phyloP scores from a whole-genome alignment of 2,888 invertebrate genomes.

The Laothoe populi region DNA sequence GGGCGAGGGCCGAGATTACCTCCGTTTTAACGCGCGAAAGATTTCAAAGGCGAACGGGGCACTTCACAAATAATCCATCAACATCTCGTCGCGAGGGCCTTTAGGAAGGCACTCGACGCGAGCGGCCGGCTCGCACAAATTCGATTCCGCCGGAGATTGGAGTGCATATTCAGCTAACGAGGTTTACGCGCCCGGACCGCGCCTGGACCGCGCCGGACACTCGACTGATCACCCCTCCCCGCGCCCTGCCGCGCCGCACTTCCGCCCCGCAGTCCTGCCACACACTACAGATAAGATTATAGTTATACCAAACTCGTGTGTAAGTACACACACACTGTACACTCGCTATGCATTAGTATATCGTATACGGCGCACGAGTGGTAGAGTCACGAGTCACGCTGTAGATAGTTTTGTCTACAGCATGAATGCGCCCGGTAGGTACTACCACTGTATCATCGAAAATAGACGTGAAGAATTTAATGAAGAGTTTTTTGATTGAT shows the following conservation, averaged over 20 bases:
- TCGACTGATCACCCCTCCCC: not conserved
- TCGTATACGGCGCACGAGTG: too few relatives aligned
- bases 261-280: not conserved
- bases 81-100: slow-evolving; percentile 66
- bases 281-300: not conserved
- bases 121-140: slow-evolving; percentile 59
- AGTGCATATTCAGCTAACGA: slow-evolving; percentile 80
- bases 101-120: slow-evolving; percentile 60
- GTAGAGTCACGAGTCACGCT: too few relatives aligned
- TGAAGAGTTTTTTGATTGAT: too few relatives aligned
- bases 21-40: slow-evolving; percentile 84
- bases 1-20: slow-evolving; percentile 71
- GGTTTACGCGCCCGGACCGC: slow-evolving; percentile 53
- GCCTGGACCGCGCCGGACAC: slow-evolving; percentile 33
- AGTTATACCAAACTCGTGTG: too few relatives aligned
- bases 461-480: too few relatives aligned
- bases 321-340: too few relatives aligned
- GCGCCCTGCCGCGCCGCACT: not conserved
- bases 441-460: too few relatives aligned
- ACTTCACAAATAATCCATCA: slow-evolving; percentile 84
- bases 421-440: too few relatives aligned
- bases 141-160: slow-evolving; percentile 76
- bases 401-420: too few relatives aligned
- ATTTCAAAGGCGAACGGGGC: slow-evolving; percentile 78
- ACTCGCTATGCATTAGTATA: too few relatives aligned